Evolutionary conservation across 2,797 vertebrate species (phyloP), one percentile per base, ranked within the genome.

Genomic region (Rhinatrema bivittatum): DNA sequence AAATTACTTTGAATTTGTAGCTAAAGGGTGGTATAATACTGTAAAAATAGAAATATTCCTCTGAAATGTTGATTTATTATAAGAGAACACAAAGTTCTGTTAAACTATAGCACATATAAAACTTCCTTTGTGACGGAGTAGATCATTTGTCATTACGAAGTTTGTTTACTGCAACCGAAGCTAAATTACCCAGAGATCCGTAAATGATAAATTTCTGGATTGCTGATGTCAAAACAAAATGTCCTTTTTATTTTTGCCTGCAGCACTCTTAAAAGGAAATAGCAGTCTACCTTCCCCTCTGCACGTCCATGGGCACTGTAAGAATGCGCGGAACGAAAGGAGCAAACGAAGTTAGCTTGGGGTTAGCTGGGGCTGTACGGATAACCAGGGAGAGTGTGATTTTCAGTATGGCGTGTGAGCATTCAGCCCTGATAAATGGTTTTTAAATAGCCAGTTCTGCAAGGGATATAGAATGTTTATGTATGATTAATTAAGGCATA

Each of bases 401-500:
- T 48, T 65, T 13, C 13, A 57, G 32, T 42, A 45, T 29, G 38
- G 5, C 39, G 11, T 52, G 25, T 2, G 4, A 12, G 39, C 16
- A 34, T 54, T 47, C 68, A 56, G 28, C 24, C 25, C 5, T 55
- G 63, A 58, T 60, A 65, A 51, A 68, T 57, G 37, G 7, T 5
- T 3, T 64, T 68, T 52, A 56, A 60, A 54, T 31, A 61, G 46
- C 24, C 0, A 49, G 54, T 68, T 63, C 52, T 56, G 53, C 36
- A 50, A 37, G 50, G 30, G 2, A 31, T 65, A 53, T 45, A 30
- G 39, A 68, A 52, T 65, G 38, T 52, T 68, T 67, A 31, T 4
- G 3, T 56, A 50, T 61, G 56, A 75, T 68, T 77, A 79, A 74
- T 76, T 72, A 54, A 66, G 56, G 73, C 72, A 70, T 72, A 72